Evolutionary conservation across 2,797 vertebrate species (phyloP).

Genomic region (Acanthiza pusilla): DNA sequence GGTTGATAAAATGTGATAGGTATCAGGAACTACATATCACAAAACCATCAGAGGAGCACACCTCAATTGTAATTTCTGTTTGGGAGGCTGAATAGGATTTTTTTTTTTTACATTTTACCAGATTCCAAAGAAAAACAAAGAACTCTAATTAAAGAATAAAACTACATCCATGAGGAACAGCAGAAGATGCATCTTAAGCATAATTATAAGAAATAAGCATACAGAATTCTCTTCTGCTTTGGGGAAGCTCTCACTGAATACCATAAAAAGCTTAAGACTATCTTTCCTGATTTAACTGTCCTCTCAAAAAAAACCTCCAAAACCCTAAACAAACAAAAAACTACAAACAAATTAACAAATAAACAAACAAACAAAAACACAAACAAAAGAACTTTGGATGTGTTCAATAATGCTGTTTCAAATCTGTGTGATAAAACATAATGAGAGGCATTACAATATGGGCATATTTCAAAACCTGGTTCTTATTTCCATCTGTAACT

Average conservation of each 20-base stretch:
- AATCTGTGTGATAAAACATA: background rate
- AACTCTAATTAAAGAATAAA: background rate
- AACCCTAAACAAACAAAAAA: background rate
- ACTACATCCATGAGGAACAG: background rate
- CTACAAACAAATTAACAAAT: too few relatives aligned
- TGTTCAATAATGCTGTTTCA: background rate
- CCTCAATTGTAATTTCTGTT: background rate
- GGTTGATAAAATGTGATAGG: background rate
- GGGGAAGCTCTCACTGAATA: background rate
- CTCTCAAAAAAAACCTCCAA: background rate
- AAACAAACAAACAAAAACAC: background rate
- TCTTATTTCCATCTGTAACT: background rate
- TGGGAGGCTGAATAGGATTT: background rate
- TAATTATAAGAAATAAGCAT: background rate
- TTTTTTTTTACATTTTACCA: background rate
- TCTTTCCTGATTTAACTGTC: background rate
- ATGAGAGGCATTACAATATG: background rate
- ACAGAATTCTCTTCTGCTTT: background rate
- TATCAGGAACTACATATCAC: background rate
- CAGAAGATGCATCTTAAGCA: background rate
- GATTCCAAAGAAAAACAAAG: background rate
- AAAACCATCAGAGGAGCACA: background rate
- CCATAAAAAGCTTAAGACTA: background rate
- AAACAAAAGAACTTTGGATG: background rate
- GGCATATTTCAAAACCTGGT: background rate